These are phyloP conservation scores for Scaptomyza montana DNA, from an alignment of 1,140 invertebrate genomes.

Conservation along the genomic window DNA sequence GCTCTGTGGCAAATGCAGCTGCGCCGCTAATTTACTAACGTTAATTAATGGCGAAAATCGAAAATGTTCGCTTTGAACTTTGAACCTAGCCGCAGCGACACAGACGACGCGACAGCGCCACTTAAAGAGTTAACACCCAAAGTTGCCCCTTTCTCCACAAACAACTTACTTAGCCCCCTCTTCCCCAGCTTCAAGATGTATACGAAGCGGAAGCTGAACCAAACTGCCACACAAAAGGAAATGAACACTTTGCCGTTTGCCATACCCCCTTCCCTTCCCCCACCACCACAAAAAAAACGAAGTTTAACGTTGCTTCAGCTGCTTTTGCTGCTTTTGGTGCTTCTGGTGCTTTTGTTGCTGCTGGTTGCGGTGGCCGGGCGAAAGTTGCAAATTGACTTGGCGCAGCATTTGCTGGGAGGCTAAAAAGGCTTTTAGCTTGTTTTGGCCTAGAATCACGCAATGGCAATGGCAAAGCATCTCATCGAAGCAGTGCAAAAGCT, in stretches of 20 bases:
- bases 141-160: neutral
- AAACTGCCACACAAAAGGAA: constrained; percentile 61
- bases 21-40: constrained; percentile 72
- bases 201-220: constrained; percentile 3
- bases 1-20: constrained; percentile 42
- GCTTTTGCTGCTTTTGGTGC: neutral
- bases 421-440: constrained; percentile 51
- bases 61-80: constrained; percentile 76
- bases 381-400: constrained; percentile 71
- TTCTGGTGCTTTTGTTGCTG: neutral
- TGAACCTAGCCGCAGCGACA: constrained; percentile 47
- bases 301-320: neutral
- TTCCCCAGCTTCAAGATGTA: constrained; percentile 1
- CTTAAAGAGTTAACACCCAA: constrained; percentile 41
- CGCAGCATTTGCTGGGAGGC: neutral
- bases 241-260: constrained; percentile 63
- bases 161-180: neutral
- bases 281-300: too few relatives aligned
- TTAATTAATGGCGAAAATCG: constrained; percentile 77
- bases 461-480: neutral
- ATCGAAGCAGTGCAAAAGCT: too few relatives aligned
- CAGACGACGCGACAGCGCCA: constrained; percentile 56
- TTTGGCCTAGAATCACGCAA: constrained; percentile 40
- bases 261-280: too few relatives aligned
- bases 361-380: constrained; percentile 26